Conservation (phyloP, 1,140 invertebrate genomes). For the Agraylea sexmaculata region DNA sequence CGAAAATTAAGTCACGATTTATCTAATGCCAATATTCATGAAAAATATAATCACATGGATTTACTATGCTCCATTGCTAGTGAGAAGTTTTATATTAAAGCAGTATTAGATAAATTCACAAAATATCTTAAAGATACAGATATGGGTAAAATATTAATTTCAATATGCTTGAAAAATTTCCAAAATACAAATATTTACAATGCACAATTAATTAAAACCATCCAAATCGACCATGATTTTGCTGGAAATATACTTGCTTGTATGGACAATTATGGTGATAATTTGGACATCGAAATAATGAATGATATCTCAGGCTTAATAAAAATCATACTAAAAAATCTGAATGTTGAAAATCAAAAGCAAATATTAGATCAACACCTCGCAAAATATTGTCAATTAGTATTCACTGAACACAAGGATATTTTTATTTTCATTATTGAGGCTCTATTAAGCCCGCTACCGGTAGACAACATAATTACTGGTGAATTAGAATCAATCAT, state of each 20-base stretch:
- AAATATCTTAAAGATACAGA: constrained; percentile 10
- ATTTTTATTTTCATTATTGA: constrained; percentile 29
- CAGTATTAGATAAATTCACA: constrained; percentile 9
- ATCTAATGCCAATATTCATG: constrained; percentile 9
- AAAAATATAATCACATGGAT: constrained; percentile 14
- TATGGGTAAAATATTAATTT: constrained; percentile 1
- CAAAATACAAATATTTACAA: constrained; percentile 8
- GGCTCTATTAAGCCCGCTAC: constrained; percentile 31
- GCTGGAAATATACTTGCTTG: constrained; percentile 5
- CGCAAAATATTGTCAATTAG: constrained; percentile 22
- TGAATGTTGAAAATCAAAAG: constrained; percentile 27
- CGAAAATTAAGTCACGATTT: constrained; percentile 23
- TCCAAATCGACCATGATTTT: constrained; percentile 15
- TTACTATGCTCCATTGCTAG: constrained; percentile 14
- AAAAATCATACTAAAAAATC: constrained; percentile 28
- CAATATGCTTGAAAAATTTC: constrained; percentile 11
- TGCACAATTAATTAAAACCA: constrained; percentile 11
- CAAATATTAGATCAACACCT: constrained; percentile 25
- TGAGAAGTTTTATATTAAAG: constrained; percentile 11
- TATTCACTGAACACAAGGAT: constrained; percentile 23
- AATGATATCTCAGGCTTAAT: constrained; percentile 28
- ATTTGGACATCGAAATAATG: constrained; percentile 21
- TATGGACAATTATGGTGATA: constrained; percentile 21
- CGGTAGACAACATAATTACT: constrained; percentile 24
- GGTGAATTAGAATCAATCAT: constrained; percentile 28